These are phyloP conservation scores for Bradypus variegatus DNA, from an alignment of 2,797 vertebrate genomes.

Conservation along the genomic window DNA sequence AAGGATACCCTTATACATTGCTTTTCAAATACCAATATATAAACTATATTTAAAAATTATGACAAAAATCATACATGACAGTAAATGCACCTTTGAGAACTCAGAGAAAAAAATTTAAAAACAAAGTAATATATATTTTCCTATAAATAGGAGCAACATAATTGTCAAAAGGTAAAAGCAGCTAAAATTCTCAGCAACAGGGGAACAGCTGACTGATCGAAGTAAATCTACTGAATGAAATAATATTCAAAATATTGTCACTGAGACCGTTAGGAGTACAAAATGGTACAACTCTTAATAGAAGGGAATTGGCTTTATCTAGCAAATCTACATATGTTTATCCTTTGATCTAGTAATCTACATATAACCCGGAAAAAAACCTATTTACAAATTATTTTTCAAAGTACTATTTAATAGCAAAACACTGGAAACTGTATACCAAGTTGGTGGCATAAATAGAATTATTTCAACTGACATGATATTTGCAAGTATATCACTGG, in stretches of 20 bases:
- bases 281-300: background rate
- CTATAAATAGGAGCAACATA: background rate
- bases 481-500: background rate
- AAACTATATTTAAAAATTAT: slow-evolving; percentile 19
- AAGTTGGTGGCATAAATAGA: background rate
- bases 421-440: background rate
- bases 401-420: background rate
- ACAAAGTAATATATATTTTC: background rate
- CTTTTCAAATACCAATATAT: background rate
- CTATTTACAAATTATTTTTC: background rate
- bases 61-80: background rate
- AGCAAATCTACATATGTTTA: background rate
- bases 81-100: slow-evolving; percentile 29
- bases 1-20: background rate
- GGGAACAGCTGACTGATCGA: background rate
- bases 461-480: background rate
- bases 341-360: background rate
- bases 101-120: slow-evolving; percentile 28
- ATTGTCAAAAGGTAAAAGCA: background rate
- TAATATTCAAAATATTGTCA: slow-evolving; percentile 3
- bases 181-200: slow-evolving; percentile 4
- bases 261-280: background rate
- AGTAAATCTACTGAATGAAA: background rate
- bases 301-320: background rate
- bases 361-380: background rate